These are phyloP conservation scores for Anoplius nigerrimus DNA, from an alignment of 2,888 invertebrate genomes.

Conservation along the genomic window DNA sequence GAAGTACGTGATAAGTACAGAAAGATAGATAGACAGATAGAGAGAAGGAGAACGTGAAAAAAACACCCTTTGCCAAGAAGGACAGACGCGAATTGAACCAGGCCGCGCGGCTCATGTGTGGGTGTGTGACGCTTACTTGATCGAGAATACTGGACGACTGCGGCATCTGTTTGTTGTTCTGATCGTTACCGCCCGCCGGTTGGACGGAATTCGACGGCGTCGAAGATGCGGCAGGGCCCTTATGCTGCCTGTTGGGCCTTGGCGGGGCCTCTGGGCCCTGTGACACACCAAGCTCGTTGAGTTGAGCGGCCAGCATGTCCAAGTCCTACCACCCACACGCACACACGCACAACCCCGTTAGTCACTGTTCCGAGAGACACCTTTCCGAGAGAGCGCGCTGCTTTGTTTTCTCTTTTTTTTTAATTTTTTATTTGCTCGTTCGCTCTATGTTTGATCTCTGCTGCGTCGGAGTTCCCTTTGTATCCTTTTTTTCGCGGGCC, in stretches of 20 bases:
- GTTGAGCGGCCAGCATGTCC: constrained; percentile 96
- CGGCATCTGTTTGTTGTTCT: constrained; percentile 71
- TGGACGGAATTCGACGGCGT: constrained; percentile 63
- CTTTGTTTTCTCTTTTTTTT: constrained; percentile 19
- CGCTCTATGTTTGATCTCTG: too few species aligned
- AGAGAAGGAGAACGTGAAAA: neutral
- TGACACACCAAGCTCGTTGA: constrained; percentile 92
- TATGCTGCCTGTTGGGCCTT: constrained; percentile 75
- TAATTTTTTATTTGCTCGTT: too few species aligned
- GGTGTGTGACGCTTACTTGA: constrained; percentile 64
- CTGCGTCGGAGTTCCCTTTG: too few species aligned
- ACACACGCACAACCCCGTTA: constrained; percentile 71
- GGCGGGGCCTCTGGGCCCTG: constrained; percentile 85
- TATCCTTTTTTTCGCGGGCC: constrained; percentile 11
- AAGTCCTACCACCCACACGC: constrained; percentile 85
- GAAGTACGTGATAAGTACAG: too few species aligned
- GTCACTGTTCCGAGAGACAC: constrained; percentile 64
- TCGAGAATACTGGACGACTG: constrained; percentile 71
- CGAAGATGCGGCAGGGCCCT: constrained; percentile 64
- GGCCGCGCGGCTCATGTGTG: constrained; percentile 8
- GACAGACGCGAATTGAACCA: constrained; percentile 11
- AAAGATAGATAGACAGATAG: constrained; percentile 8
- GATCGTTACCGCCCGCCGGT: constrained; percentile 66
- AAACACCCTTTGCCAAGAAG: neutral
- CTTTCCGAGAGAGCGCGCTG: constrained; percentile 28